Base-by-base conservation (phyloP, 2,888 invertebrate species). In the Rhagonycha lutea region DNA sequence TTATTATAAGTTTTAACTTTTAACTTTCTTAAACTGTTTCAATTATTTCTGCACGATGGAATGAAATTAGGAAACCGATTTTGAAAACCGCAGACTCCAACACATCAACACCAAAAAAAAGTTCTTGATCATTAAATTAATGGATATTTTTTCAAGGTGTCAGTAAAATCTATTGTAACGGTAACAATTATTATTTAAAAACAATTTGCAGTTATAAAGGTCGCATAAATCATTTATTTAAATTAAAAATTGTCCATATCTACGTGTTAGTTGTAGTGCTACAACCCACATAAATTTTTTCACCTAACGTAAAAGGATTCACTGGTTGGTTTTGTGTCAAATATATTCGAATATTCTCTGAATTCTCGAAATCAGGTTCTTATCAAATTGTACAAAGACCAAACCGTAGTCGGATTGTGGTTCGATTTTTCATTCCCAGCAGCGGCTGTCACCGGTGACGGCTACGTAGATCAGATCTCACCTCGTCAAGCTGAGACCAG, bases 401-500 rank as follows among this genome's bases (percentile, higher is more conserved):
- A 78, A 77, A 79, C 75, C 77, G 79, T 75, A 79, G 78, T 72
- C 75, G 78, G 79, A 75, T 75, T 75, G 74, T 78, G 78, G 81
- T 84, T 85, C 84, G 84, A 85, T 85, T 85, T 85, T 84, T 85
- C 85, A 84, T 84, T 85, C 84, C 79, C 85, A 84, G 83, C 85
- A 82, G 83, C 83, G 81, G 83, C 84, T 85, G 85, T 85, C 85
- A 84, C 82, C 83, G 82, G 82, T 84, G 85, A 84, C 84, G 84
- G 84, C 81, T 76, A 80, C 82, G 82, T 83, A 84, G 84, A 85
- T 85, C 83, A 82, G 83, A 85, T 85, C 84, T 84, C 82, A 79
- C 79, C 83, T 83, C 83, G 83, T 84, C 83, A 84, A 80, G 80
- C 79, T 78, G 79, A 77, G 76, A 75, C 78, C 80, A 76, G 76